A percentile compares a stretch with the other conserved stretches of the same genome.
phyloP scores from a whole-genome alignment of 2,113 vertebrate species.

The Cyanoramphus novaezelandiae region DNA sequence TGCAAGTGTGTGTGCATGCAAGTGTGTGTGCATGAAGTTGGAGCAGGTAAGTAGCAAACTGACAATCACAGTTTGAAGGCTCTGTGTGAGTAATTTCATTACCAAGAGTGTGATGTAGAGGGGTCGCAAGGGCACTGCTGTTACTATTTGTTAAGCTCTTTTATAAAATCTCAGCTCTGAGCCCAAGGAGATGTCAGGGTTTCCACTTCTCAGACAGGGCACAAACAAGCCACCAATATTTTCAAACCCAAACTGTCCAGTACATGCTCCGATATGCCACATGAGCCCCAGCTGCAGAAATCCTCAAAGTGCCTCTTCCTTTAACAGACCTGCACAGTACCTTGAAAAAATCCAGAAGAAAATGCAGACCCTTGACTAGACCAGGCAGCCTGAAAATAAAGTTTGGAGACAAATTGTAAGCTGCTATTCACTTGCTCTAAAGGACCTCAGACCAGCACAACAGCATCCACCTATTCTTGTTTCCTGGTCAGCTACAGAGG shows the following conservation, averaged over 20 bases:
- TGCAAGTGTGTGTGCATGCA: too few relatives aligned
- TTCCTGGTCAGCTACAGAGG: background rate
- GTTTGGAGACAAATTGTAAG: background rate
- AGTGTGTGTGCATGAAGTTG: background rate
- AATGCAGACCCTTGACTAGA: background rate
- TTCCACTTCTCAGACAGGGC: background rate
- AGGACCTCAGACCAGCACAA: background rate
- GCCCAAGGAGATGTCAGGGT: background rate
- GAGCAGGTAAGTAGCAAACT: background rate
- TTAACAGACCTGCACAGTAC: background rate
- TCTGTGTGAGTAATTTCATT: background rate
- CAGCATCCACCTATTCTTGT: background rate
- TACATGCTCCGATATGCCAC: rapidly evolving
- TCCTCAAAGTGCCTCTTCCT: background rate
- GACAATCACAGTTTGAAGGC: background rate
- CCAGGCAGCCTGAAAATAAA: background rate
- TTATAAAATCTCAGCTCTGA: background rate
- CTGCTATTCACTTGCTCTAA: background rate
- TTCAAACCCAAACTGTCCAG: background rate
- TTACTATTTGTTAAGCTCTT: background rate
- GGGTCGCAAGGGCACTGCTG: background rate
- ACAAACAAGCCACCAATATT: background rate
- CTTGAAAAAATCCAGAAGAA: background rate
- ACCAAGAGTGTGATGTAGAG: background rate
- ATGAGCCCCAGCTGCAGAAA: background rate